A percentile compares a stretch with the other conserved stretches of the same genome.
phyloP scores from a whole-genome alignment of 2,113 vertebrate genomes.

The Gopherus flavomarginatus region DNA sequence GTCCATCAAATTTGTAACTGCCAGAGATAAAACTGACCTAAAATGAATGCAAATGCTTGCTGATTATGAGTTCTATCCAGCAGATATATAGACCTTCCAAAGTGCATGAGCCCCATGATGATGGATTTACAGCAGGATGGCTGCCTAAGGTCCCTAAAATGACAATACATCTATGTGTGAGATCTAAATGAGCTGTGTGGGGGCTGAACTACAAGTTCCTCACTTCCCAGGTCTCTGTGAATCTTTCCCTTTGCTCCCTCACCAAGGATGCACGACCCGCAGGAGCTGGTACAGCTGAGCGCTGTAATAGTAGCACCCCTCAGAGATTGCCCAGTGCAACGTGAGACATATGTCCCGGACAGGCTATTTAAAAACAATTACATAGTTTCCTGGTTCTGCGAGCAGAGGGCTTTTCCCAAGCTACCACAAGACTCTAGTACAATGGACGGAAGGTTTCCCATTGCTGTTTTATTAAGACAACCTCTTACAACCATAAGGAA shows the following conservation, averaged over 20 bases:
- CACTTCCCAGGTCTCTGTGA: background rate
- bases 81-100: background rate
- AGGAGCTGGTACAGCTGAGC: background rate
- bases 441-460: background rate
- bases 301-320: background rate
- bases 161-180: background rate
- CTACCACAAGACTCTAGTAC: background rate
- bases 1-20: background rate
- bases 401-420: fast-evolving
- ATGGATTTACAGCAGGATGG: background rate
- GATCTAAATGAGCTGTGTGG: background rate
- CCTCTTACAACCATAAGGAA: background rate
- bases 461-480: fast-evolving
- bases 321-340: too few species aligned
- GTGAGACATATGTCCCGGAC: too few species aligned
- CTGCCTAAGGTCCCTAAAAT: background rate
- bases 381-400: background rate
- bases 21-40: background rate
- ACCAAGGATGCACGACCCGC: background rate
- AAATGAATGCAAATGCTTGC: background rate
- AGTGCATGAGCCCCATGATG: background rate
- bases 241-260: background rate
- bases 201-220: background rate
- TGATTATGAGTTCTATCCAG: background rate
- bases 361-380: background rate